Percentiles rank a stretch among this genome's conserved stretches.
Evolutionary conservation across 1,140 invertebrate genomes (phyloP).

Genomic region (Luehdorfia chinensis): DNA sequence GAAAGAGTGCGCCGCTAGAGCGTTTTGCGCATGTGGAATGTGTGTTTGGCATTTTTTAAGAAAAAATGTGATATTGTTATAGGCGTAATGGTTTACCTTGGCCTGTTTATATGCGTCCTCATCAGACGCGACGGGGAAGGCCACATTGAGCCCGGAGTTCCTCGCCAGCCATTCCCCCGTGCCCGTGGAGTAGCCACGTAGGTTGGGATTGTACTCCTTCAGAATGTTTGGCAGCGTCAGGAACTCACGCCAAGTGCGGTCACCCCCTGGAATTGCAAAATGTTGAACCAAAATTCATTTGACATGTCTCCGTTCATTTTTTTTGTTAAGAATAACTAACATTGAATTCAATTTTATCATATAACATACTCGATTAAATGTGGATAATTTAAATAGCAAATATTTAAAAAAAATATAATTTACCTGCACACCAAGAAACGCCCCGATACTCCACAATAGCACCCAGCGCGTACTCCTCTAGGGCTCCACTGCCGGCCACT

Average conservation of each 20-base stretch:
- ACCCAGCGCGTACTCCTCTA: slow-evolving; percentile 84
- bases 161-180: slow-evolving; percentile 83
- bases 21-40: too few species aligned
- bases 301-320: background rate
- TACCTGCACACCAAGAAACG: slow-evolving; percentile 86
- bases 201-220: slow-evolving; percentile 83
- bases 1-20: too few species aligned
- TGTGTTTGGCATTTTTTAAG: too few species aligned
- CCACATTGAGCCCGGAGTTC: slow-evolving; percentile 82
- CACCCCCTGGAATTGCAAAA: slow-evolving; percentile 78
- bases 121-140: slow-evolving; percentile 84
- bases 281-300: background rate
- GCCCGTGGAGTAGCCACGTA: slow-evolving; percentile 83
- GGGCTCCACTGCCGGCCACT: slow-evolving; percentile 85
- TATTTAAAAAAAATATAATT: too few species aligned
- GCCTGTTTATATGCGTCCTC: slow-evolving; percentile 84
- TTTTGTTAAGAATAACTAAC: too few species aligned
- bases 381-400: too few species aligned
- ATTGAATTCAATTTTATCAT: too few species aligned
- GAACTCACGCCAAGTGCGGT: slow-evolving; percentile 82
- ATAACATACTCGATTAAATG: too few species aligned
- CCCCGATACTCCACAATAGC: slow-evolving; percentile 87
- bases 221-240: slow-evolving; percentile 85
- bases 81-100: too few species aligned
- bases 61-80: too few species aligned